A percentile compares a stretch with the other conserved stretches of the same genome.
phyloP scores from a whole-genome alignment of 2,888 invertebrate species.

The Chymomyza fuscimana region DNA sequence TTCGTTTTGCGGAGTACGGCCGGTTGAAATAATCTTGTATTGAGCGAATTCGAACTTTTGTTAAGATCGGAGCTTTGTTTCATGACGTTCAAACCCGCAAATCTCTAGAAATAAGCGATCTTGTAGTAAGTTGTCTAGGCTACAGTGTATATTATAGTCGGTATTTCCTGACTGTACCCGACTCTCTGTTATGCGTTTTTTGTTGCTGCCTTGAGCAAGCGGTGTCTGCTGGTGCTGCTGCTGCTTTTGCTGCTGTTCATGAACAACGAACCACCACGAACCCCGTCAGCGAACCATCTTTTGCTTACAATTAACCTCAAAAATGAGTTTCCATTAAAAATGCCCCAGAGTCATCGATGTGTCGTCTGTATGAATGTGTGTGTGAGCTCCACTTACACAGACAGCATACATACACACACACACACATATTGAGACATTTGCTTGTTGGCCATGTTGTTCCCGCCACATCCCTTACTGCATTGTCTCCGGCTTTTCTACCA shows the following conservation, averaged over 20 bases:
- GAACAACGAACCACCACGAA: not conserved
- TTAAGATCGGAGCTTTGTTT: too few relatives aligned
- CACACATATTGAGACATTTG: constrained; percentile 20
- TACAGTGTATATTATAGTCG: too few relatives aligned
- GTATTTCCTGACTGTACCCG: too few relatives aligned
- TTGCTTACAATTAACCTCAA: constrained; percentile 71
- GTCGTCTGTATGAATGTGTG: constrained; percentile 18
- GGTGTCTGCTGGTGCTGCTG: constrained; percentile 13
- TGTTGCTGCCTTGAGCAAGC: constrained; percentile 51
- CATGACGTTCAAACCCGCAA: too few relatives aligned
- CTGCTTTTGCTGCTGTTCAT: constrained; percentile 15
- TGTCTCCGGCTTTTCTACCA: constrained; percentile 16
- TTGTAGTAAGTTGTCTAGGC: too few relatives aligned
- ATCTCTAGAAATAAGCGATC: too few relatives aligned
- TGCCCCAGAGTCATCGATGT: constrained; percentile 69
- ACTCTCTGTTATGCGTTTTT: not conserved
- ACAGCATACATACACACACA: not conserved
- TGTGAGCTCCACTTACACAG: constrained; percentile 22
- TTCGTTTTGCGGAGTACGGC: too few relatives aligned
- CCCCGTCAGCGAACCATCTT: constrained; percentile 41
- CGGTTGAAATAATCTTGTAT: too few relatives aligned
- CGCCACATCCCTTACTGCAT: constrained; percentile 14
- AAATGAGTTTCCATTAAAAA: constrained; percentile 72
- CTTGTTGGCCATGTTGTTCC: constrained; percentile 25
- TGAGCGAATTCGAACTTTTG: too few relatives aligned